Conservation (phyloP, 2,888 invertebrate genomes). For the Ametastegia equiseti region DNA sequence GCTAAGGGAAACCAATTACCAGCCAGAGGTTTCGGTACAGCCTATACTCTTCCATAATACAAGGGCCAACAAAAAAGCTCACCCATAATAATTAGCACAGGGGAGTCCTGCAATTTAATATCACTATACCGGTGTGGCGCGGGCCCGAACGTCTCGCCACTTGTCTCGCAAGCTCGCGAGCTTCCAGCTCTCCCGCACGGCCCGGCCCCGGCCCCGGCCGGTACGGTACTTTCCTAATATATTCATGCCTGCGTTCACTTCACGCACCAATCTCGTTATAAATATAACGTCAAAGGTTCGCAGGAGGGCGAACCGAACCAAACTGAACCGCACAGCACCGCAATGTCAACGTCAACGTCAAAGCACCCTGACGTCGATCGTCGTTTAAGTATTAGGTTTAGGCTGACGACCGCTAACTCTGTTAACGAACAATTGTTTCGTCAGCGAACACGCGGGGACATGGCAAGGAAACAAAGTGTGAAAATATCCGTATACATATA, state of each 20-base stretch:
- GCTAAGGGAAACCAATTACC: slow-evolving; percentile 37
- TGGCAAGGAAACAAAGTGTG: too few species aligned
- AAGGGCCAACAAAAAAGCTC: background rate
- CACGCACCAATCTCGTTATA: slow-evolving; percentile 25
- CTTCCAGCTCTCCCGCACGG: background rate
- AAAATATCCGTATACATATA: background rate
- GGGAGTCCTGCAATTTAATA: slow-evolving; percentile 10
- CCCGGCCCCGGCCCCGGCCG: too few species aligned
- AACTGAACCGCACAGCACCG: background rate
- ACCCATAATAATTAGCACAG: slow-evolving; percentile 9
- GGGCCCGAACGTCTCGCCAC: slow-evolving; percentile 8
- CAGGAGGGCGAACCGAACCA: background rate
- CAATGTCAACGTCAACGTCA: slow-evolving; percentile 23
- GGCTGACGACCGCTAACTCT: slow-evolving; percentile 19
- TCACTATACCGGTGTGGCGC: slow-evolving; percentile 1
- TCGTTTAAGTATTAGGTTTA: slow-evolving; percentile 7
- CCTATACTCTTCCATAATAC: background rate
- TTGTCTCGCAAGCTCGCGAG: background rate
- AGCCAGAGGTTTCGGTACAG: slow-evolving; percentile 31
- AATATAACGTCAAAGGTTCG: slow-evolving; percentile 19
- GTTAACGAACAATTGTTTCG: slow-evolving; percentile 7
- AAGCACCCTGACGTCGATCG: background rate
- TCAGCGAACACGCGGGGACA: background rate
- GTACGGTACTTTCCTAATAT: background rate
- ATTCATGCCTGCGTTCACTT: slow-evolving; percentile 29